Percentiles rank a stretch among this genome's conserved stretches.
Conservation (phyloP, 37 sponge, comb jelly and placozoan species). For the Hormiphora californensis region DNA sequence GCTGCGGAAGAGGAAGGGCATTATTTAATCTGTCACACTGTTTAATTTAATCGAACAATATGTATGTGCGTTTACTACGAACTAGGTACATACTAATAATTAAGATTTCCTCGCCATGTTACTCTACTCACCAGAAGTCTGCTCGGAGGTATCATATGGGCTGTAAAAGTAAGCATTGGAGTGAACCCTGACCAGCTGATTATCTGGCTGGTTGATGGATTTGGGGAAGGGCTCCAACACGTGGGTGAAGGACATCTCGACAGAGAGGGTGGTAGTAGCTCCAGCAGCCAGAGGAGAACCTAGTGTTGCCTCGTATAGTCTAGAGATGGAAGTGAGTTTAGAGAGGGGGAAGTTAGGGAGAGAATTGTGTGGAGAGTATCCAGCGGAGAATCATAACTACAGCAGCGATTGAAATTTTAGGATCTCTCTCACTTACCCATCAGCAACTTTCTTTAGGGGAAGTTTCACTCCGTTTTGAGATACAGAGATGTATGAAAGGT, state of each 20-base stretch:
- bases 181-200: slow-evolving; percentile 72
- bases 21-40: too few relatives aligned
- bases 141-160: slow-evolving; percentile 68
- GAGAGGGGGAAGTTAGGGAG: background rate
- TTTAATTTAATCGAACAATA: too few relatives aligned
- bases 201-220: slow-evolving; percentile 74
- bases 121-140: slow-evolving; percentile 62
- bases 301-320: slow-evolving; percentile 28
- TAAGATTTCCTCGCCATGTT: too few relatives aligned
- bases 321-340: background rate
- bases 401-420: background rate
- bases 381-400: background rate
- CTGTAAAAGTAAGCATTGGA: slow-evolving; percentile 70
- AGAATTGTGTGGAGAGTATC: background rate
- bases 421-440: background rate
- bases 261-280: slow-evolving; percentile 56
- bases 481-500: slow-evolving; percentile 12
- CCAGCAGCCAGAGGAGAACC: slow-evolving; percentile 57
- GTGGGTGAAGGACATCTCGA: slow-evolving; percentile 63
- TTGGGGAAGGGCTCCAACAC: slow-evolving; percentile 66
- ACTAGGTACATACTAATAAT: too few relatives aligned
- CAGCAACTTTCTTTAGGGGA: background rate
- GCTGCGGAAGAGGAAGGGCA: too few relatives aligned
- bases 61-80: too few relatives aligned
- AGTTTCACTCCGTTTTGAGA: background rate